Percentiles rank a stretch among this genome's conserved stretches.
phyloP scores from a whole-genome alignment of 2,888 invertebrate species.

The Rhagonycha fulva region DNA sequence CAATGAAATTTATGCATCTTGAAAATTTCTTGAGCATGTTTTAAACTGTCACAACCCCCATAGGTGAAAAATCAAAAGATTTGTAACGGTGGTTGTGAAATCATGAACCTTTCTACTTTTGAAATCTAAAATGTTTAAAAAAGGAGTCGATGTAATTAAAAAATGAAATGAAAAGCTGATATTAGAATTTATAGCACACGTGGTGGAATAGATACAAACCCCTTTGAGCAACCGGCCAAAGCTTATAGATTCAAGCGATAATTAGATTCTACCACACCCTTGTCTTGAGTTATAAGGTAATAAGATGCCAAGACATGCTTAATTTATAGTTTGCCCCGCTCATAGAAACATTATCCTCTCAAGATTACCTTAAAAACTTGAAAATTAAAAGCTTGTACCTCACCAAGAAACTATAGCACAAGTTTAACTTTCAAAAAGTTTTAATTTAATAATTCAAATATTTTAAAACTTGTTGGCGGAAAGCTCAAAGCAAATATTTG shows the following conservation, averaged over 20 bases:
- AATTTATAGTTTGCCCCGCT: slow-evolving; percentile 53
- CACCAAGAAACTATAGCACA: background rate
- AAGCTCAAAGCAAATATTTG: slow-evolving; percentile 22
- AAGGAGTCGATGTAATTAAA: background rate
- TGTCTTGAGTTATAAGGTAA: slow-evolving; percentile 56
- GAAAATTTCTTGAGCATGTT: background rate
- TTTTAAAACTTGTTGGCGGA: slow-evolving; percentile 29
- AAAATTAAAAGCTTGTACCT: slow-evolving; percentile 10
- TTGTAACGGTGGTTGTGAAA: background rate
- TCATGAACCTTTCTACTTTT: background rate
- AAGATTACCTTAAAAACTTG: slow-evolving; percentile 33
- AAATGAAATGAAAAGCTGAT: background rate
- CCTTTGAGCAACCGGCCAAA: slow-evolving; percentile 36
- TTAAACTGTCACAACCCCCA: background rate
- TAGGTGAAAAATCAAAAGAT: background rate
- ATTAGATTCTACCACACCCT: slow-evolving; percentile 56
- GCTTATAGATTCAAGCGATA: slow-evolving; percentile 53
- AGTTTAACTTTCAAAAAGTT: background rate
- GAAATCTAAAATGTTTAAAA: background rate
- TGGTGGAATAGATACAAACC: slow-evolving; percentile 35
- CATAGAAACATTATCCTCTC: slow-evolving; percentile 34
- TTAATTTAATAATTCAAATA: slow-evolving; percentile 13
- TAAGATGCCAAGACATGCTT: slow-evolving; percentile 53
- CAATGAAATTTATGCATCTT: background rate
- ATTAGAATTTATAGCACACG: background rate